Evolutionary conservation across 2,888 invertebrate genomes (phyloP).

Genomic region (Epirrita christyi): DNA sequence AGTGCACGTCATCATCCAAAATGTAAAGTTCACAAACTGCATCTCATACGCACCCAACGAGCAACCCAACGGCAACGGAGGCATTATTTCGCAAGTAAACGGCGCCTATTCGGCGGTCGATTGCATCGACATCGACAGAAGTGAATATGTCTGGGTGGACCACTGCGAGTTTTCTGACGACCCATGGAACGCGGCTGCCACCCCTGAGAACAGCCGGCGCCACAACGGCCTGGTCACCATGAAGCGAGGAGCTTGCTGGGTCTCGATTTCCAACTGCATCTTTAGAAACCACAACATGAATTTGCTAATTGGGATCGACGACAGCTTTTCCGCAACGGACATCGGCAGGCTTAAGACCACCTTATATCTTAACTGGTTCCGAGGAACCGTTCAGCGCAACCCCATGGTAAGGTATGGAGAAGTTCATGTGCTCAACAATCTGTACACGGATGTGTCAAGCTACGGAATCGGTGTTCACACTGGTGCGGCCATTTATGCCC

Average conservation of each 20-base stretch:
- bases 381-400: conserved; percentile 4
- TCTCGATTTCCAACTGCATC: conserved; percentile 25
- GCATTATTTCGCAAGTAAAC: conserved; percentile 8
- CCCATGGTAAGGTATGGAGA: conserved; percentile 8
- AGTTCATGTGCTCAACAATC: conserved; percentile 10
- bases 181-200: conserved; percentile 17
- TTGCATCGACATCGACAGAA: conserved; percentile 9
- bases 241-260: neutral
- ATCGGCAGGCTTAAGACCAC: neutral
- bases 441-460: conserved; percentile 3
- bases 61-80: conserved; percentile 24
- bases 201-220: conserved; percentile 1
- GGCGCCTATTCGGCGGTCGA: conserved; percentile 8
- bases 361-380: conserved; percentile 8
- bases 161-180: conserved; percentile 27
- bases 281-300: conserved; percentile 15
- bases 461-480: conserved; percentile 14
- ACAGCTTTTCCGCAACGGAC: neutral
- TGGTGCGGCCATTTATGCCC: conserved; percentile 13
- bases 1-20: conserved; percentile 25
- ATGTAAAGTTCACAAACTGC: conserved; percentile 16
- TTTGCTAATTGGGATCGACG: conserved; percentile 1
- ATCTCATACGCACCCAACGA: conserved; percentile 21
- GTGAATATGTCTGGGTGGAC: conserved; percentile 19
- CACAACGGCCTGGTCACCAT: conserved; percentile 7